Percentiles rank a stretch among this genome's conserved stretches.
Evolutionary conservation across 2,888 invertebrate genomes (phyloP).

Genomic region (Automeris io): DNA sequence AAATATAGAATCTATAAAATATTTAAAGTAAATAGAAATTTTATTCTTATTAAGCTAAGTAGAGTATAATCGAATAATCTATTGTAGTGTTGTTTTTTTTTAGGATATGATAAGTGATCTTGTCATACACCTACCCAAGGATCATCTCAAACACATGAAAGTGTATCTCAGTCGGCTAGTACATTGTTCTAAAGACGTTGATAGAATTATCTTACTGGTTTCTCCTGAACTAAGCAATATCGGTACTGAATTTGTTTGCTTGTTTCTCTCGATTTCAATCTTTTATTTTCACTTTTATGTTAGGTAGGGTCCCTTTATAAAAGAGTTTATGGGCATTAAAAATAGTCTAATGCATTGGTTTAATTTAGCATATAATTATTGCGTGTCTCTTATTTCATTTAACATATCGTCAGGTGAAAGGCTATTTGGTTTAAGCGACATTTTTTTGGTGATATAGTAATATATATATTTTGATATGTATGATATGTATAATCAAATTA

Average conservation of each 20-base stretch:
- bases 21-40: conserved; percentile 67
- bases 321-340: too few species aligned
- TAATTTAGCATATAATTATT: too few species aligned
- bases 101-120: conserved; percentile 79
- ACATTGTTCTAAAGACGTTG: conserved; percentile 63
- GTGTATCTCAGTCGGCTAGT: conserved; percentile 68
- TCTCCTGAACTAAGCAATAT: conserved; percentile 50
- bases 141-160: conserved; percentile 80
- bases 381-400: too few species aligned
- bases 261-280: too few species aligned
- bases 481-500: too few species aligned
- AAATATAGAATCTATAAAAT: conserved; percentile 80
- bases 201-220: conserved; percentile 74
- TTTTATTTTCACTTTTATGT: background rate
- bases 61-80: background rate
- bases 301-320: background rate
- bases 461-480: too few species aligned
- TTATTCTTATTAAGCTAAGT: background rate
- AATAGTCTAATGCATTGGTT: too few species aligned
- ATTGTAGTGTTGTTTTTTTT: background rate
- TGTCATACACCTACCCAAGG: conserved; percentile 76
- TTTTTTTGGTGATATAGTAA: too few species aligned
- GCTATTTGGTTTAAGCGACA: too few species aligned
- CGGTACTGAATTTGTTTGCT: too few species aligned
- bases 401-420: too few species aligned